Evolutionary conservation across 2,888 invertebrate species (phyloP).

Genomic region (Cabera pusaria): DNA sequence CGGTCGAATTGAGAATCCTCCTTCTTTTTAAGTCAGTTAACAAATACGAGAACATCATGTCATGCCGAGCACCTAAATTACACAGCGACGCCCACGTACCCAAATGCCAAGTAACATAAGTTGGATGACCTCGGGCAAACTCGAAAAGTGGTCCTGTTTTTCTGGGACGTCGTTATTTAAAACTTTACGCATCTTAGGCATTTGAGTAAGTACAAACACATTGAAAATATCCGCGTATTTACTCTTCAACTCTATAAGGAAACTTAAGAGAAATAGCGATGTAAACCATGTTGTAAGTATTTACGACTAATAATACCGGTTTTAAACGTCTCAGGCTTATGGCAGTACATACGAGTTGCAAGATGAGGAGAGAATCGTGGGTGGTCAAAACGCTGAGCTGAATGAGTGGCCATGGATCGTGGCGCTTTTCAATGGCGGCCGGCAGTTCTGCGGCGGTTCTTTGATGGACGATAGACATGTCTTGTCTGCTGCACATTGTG

Average conservation of each 20-base stretch:
- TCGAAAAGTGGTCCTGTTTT: slow-evolving; percentile 24
- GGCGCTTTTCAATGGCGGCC: slow-evolving; percentile 90
- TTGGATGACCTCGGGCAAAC: slow-evolving; percentile 29
- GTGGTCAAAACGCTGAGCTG: slow-evolving; percentile 90
- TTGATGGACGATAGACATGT: slow-evolving; percentile 91
- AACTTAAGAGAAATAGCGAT: no score
- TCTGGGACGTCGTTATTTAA: slow-evolving; percentile 20
- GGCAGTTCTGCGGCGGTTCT: slow-evolving; percentile 95
- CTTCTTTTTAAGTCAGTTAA: no score
- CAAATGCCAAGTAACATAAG: slow-evolving; percentile 25
- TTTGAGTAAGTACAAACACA: no score
- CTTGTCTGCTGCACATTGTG: slow-evolving; percentile 94
- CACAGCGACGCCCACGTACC: slow-evolving; percentile 26
- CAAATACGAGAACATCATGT: no score
- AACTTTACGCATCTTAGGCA: slow-evolving; percentile 1
- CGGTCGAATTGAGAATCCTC: no score
- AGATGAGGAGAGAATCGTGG: slow-evolving; percentile 93
- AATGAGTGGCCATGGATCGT: slow-evolving; percentile 95
- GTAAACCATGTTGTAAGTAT: no score
- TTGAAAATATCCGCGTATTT: no score
- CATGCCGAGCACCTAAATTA: slow-evolving; percentile 18
- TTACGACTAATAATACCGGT: neutral
- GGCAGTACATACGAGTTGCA: slow-evolving; percentile 51
- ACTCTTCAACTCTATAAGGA: no score
- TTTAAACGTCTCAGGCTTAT: slow-evolving; percentile 48